Evolutionary conservation across 2,888 invertebrate genomes (phyloP).

Genomic region (Dynastes hyllus): DNA sequence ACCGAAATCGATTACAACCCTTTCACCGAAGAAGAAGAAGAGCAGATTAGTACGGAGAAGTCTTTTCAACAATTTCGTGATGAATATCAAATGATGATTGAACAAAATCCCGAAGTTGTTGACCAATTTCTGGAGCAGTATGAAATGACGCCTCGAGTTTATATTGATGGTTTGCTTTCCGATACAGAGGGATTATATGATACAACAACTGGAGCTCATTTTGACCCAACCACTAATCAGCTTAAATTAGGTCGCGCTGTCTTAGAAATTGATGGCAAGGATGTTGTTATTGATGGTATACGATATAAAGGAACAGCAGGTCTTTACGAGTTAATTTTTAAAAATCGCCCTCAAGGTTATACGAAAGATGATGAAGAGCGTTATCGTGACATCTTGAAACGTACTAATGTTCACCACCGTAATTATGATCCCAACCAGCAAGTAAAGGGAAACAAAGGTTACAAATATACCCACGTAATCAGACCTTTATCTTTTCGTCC

Average conservation of each 20-base stretch:
- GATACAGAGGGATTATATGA: constrained; percentile 10
- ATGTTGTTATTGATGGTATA: constrained; percentile 10
- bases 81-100: constrained; percentile 12
- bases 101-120: background rate
- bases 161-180: background rate
- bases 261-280: background rate
- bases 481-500: background rate
- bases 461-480: background rate
- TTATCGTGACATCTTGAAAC: background rate
- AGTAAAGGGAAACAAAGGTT: background rate
- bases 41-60: background rate
- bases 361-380: background rate
- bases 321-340: constrained; percentile 31
- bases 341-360: background rate
- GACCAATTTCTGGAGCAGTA: constrained; percentile 2
- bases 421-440: no score
- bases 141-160: background rate
- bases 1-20: background rate
- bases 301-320: constrained; percentile 16
- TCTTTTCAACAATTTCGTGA: constrained; percentile 5
- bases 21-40: constrained; percentile 17
- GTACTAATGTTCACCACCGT: background rate
- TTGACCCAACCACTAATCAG: background rate
- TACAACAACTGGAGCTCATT: constrained; percentile 1
- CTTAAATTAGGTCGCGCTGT: constrained; percentile 6